Conservation (phyloP, 2,888 invertebrate species). For the Microplitis deprimator region DNA sequence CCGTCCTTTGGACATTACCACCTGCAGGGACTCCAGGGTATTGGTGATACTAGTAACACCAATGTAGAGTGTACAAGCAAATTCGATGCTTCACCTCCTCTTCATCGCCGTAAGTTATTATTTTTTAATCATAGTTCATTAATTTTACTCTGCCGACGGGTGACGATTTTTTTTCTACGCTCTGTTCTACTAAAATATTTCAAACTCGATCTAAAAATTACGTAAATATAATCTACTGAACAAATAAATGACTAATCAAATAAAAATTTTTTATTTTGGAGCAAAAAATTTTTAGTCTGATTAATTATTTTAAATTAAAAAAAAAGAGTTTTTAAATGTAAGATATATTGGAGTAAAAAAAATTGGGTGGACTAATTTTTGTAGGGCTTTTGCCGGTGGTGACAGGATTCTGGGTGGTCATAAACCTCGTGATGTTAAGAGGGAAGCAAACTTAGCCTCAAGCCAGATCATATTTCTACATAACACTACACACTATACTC, state of each 20-base stretch:
- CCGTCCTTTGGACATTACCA: slow-evolving; percentile 70
- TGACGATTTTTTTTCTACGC: neutral
- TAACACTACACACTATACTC: slow-evolving; percentile 1
- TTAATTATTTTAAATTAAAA: no score
- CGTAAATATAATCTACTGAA: no score
- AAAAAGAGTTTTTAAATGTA: no score
- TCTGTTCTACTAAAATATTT: no score
- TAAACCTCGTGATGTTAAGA: slow-evolving; percentile 56
- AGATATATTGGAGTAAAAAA: no score
- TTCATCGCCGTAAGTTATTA: slow-evolving; percentile 64
- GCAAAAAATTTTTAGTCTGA: no score
- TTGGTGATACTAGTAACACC: slow-evolving; percentile 64
- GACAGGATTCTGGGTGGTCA: slow-evolving; percentile 70
- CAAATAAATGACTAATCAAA: no score
- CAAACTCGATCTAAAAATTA: no score
- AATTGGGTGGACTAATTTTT: no score
- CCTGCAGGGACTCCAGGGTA: slow-evolving; percentile 70
- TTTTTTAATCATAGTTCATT: neutral
- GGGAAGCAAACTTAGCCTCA: slow-evolving; percentile 57
- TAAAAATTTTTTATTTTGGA: no score
- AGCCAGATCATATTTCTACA: slow-evolving; percentile 43
- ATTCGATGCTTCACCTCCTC: slow-evolving; percentile 61
- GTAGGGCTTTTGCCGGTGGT: slow-evolving; percentile 55
- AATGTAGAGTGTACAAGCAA: slow-evolving; percentile 65
- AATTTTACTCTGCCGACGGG: slow-evolving; percentile 12